phyloP scores from a whole-genome alignment of 2,113 vertebrate species.

The Oreochromis niloticus region DNA sequence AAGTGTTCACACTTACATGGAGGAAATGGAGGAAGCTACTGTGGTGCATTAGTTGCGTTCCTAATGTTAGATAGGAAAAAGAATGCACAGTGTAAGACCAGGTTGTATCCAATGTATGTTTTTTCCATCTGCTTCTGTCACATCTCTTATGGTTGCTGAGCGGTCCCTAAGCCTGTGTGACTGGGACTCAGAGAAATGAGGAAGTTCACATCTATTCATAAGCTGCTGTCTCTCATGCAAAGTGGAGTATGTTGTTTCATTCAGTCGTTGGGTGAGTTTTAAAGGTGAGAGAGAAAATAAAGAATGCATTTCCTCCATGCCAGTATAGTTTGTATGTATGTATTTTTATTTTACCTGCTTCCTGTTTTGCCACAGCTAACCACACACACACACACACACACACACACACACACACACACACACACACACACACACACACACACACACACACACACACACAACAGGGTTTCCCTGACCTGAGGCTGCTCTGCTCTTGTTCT shows the following conservation, averaged over 20 bases:
- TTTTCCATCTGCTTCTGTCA: not conserved
- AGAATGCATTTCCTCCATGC: not conserved
- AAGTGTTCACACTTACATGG: not conserved
- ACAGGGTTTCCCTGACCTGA: no score
- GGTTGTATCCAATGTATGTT: not conserved
- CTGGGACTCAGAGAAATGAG: not conserved
- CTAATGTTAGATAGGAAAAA: not conserved
- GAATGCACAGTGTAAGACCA: not conserved
- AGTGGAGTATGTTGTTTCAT: not conserved
- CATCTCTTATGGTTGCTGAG: not conserved
- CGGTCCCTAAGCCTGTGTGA: not conserved
- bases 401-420: not conserved
- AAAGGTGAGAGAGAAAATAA: not conserved
- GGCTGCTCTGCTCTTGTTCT: no score
- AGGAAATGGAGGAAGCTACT: not conserved
- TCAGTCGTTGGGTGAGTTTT: not conserved
- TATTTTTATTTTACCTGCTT: not conserved
- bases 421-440: not conserved
- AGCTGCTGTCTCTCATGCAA: not conserved
- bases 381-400: not conserved
- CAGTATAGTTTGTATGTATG: not conserved
- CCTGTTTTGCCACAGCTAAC: not conserved
- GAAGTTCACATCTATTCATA: not conserved
- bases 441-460: no score
- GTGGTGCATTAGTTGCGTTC: not conserved